Evolutionary conservation across 2,113 vertebrate species (phyloP).

Genomic region (Myrmophylax atrothorax): DNA sequence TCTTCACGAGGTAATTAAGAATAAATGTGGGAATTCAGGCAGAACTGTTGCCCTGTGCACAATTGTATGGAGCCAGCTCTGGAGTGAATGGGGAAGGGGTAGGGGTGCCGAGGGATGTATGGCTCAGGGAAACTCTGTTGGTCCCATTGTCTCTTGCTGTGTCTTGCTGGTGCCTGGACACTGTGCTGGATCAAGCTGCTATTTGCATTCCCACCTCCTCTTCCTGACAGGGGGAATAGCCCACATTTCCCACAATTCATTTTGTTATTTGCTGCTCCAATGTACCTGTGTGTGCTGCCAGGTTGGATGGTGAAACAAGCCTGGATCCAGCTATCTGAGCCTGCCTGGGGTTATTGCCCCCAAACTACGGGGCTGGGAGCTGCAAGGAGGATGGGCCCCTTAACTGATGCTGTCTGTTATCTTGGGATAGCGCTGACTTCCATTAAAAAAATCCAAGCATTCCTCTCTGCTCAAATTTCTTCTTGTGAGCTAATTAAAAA

Average conservation of each 20-base stretch:
- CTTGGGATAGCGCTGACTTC: not conserved
- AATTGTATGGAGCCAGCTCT: fast-evolving
- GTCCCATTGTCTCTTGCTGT: fast-evolving
- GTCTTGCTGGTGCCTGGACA: not conserved
- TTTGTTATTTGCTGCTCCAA: not conserved
- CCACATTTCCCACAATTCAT: not conserved
- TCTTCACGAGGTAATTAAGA: constrained; percentile 31
- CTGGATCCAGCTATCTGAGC: fast-evolving
- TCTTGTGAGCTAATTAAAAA: constrained; percentile 50
- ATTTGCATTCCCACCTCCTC: not conserved
- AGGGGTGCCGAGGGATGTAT: not conserved
- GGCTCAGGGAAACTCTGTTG: fast-evolving
- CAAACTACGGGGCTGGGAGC: not conserved
- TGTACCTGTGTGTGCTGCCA: not conserved
- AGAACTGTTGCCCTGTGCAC: not conserved
- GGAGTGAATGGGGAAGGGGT: not conserved
- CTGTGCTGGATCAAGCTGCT: fast-evolving
- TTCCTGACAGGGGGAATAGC: fast-evolving
- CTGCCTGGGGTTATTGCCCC: not conserved
- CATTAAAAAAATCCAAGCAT: not conserved
- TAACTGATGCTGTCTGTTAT: not conserved
- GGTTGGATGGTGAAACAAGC: not conserved
- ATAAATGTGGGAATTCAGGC: constrained; percentile 45
- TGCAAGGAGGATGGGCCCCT: not conserved
- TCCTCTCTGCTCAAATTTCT: not conserved